Evolutionary conservation across 2,888 invertebrate genomes (phyloP).

Genomic region (Drosophila anomalata): DNA sequence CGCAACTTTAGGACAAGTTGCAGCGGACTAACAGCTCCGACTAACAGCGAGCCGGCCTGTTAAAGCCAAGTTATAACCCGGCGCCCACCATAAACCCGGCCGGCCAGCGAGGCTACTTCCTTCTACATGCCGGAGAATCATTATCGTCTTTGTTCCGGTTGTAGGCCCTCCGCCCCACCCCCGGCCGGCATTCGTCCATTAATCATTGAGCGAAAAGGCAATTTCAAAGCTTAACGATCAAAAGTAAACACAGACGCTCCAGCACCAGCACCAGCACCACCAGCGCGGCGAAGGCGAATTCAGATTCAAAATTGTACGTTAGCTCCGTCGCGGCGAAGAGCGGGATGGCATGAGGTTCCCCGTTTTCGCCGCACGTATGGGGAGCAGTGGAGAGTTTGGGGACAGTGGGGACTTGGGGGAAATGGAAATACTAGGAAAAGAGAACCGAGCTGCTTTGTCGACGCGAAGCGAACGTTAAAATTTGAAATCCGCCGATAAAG

Average conservation of each 20-base stretch:
- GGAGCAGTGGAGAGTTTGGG: conserved; percentile 29
- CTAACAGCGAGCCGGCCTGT: conserved; percentile 36
- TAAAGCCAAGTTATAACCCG: conserved; percentile 66
- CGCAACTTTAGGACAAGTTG: conserved; percentile 12
- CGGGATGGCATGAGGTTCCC: conserved; percentile 34
- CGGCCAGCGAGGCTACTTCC: neutral
- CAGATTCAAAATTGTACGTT: neutral
- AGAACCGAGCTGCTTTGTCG: conserved; percentile 58
- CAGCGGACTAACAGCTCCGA: conserved; percentile 26
- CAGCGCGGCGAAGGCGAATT: conserved; percentile 43
- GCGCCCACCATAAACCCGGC: neutral
- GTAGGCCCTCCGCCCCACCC: conserved; percentile 7
- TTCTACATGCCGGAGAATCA: conserved; percentile 18
- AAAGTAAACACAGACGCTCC: conserved; percentile 40
- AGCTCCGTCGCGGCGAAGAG: conserved; percentile 14
- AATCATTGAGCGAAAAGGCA: conserved; percentile 53
- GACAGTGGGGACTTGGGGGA: conserved; percentile 36
- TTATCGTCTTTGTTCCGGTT: conserved; percentile 54
- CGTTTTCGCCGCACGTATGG: conserved; percentile 23
- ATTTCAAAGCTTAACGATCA: conserved; percentile 61
- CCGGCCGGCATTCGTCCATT: conserved; percentile 20
- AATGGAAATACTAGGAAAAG: conserved; percentile 70
- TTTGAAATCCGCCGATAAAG: conserved; percentile 55
- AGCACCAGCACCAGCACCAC: neutral
- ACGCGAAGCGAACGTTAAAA: conserved; percentile 69